A percentile compares a stretch with the other conserved stretches of the same genome.
These are phyloP conservation scores for Drosophila macrospina DNA, from an alignment of 2,888 invertebrate genomes.

Conservation along the genomic window DNA sequence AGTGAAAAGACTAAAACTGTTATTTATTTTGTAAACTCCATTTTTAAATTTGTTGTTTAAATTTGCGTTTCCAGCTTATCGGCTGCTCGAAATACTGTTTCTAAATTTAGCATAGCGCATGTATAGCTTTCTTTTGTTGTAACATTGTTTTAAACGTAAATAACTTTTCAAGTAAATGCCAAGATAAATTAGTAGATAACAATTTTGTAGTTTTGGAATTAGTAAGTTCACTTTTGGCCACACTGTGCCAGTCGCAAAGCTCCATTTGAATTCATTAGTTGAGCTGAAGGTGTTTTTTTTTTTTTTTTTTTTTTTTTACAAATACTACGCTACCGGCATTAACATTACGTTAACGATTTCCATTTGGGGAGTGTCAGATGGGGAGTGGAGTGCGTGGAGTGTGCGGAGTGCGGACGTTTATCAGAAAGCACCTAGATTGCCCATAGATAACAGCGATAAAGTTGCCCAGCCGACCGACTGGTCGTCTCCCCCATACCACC, in stretches of 20 bases:
- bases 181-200: background rate
- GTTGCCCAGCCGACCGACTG: slow-evolving; percentile 26
- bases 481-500: slow-evolving; percentile 14
- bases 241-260: slow-evolving; percentile 4
- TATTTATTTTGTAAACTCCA: too few species aligned
- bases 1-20: too few species aligned
- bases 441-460: slow-evolving; percentile 64
- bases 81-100: background rate
- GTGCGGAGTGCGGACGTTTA: slow-evolving; percentile 33
- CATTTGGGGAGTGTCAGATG: slow-evolving; percentile 2
- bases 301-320: slow-evolving; percentile 8
- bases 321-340: slow-evolving; percentile 19
- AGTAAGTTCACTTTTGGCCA: background rate
- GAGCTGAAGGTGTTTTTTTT: slow-evolving; percentile 1
- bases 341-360: slow-evolving; percentile 18
- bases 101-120: slow-evolving; percentile 9
- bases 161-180: background rate
- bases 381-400: background rate
- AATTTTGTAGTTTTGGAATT: background rate
- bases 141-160: background rate
- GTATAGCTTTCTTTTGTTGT: background rate
- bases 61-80: background rate
- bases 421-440: slow-evolving; percentile 56
- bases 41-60: too few species aligned
- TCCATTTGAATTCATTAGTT: slow-evolving; percentile 13